Conservation (phyloP, 2,797 vertebrate genomes). For the Loris lydekkerianus region DNA sequence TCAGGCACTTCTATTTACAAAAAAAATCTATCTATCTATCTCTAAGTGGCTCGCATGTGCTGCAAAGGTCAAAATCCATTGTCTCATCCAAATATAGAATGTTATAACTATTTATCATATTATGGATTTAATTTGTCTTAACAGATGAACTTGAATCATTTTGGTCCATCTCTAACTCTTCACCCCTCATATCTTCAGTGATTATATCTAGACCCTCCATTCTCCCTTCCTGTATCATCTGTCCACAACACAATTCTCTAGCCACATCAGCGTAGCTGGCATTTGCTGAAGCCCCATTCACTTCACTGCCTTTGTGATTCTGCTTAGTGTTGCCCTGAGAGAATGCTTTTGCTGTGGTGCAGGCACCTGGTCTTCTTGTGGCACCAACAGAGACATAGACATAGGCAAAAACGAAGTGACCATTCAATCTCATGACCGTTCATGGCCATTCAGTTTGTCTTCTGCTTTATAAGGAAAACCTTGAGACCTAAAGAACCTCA, state of each 20-base stretch:
- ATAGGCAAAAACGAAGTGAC: not conserved
- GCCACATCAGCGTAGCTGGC: not conserved
- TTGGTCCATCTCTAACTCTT: not conserved
- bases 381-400: not conserved
- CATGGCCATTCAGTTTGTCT: not conserved
- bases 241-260: not conserved
- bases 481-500: slow-evolving; percentile 5
- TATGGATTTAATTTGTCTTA: not conserved
- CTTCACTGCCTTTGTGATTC: not conserved
- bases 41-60: not conserved
- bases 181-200: not conserved
- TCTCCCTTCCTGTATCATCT: not conserved
- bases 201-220: not conserved
- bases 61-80: not conserved
- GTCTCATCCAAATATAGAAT: not conserved
- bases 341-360: not conserved
- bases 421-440: no score
- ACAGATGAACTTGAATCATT: not conserved
- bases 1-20: not conserved
- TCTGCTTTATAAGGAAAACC: not conserved
- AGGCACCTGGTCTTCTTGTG: not conserved
- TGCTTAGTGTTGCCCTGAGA: not conserved
- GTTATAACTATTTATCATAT: not conserved
- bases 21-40: no score
- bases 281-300: not conserved